phyloP scores from a whole-genome alignment of 1,140 invertebrate genomes.

The Danaus plexippus region DNA sequence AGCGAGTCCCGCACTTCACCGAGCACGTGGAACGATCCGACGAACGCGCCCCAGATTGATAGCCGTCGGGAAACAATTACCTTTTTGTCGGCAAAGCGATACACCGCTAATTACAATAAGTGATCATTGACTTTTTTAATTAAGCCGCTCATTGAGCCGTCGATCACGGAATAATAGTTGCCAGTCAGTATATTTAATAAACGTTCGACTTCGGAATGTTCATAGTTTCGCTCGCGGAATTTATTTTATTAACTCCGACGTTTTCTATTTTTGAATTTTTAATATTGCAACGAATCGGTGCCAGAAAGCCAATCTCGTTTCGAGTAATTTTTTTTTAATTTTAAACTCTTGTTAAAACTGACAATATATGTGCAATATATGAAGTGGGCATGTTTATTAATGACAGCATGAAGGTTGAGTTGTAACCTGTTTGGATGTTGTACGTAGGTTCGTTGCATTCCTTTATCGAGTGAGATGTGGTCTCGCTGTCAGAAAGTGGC shows the following conservation, averaged over 20 bases:
- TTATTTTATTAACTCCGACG: conserved; percentile 51
- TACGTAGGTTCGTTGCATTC: conserved; percentile 46
- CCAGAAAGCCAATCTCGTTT: too few relatives aligned
- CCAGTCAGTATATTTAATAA: conserved; percentile 66
- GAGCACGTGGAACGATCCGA: conserved; percentile 20
- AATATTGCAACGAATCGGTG: conserved; percentile 25
- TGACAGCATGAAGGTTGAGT: conserved; percentile 25
- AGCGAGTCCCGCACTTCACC: conserved; percentile 27
- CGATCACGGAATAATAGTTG: conserved; percentile 58
- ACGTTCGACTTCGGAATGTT: conserved; percentile 38
- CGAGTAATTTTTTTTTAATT: background rate
- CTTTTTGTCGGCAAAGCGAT: conserved; percentile 56
- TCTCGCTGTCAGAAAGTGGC: too few relatives aligned
- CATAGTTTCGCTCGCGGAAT: conserved; percentile 55
- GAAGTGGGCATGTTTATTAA: conserved; percentile 33
- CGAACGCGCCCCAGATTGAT: conserved; percentile 43
- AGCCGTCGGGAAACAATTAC: conserved; percentile 62
- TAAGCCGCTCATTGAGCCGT: conserved; percentile 60
- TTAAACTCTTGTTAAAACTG: background rate
- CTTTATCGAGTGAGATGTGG: conserved; percentile 40
- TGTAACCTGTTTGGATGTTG: conserved; percentile 49
- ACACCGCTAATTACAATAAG: conserved; percentile 67
- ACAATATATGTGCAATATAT: conserved; percentile 4
- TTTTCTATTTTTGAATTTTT: conserved; percentile 43
- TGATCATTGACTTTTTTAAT: conserved; percentile 69